Evolutionary conservation across 2,797 vertebrate genomes (phyloP).

Genomic region (Tachyglossus aculeatus): DNA sequence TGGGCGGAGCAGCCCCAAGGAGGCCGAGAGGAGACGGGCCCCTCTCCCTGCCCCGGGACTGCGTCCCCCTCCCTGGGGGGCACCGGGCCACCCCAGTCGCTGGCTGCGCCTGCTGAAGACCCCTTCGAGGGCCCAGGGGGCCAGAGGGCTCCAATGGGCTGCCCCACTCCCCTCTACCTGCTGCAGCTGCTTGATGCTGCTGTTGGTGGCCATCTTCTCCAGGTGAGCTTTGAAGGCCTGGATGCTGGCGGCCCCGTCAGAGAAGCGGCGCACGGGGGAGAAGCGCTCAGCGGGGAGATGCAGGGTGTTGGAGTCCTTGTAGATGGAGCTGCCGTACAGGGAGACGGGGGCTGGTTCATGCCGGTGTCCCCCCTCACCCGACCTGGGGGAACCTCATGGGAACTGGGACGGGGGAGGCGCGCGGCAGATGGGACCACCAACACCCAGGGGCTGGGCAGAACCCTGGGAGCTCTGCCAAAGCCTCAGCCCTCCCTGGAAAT

Average conservation of each 20-base stretch:
- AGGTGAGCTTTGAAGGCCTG: slow-evolving; percentile 98
- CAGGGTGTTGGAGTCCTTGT: slow-evolving; percentile 98
- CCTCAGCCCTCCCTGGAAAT: too few species aligned
- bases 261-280: slow-evolving; percentile 96
- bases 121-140: not conserved
- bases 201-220: slow-evolving; percentile 87
- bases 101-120: not conserved
- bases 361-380: too few species aligned
- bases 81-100: not conserved
- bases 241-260: slow-evolving; percentile 94
- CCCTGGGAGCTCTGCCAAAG: too few species aligned
- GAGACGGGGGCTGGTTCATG: slow-evolving; percentile 39
- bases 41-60: not conserved
- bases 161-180: slow-evolving; percentile 79
- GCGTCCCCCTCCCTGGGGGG: not conserved
- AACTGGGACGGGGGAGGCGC: too few species aligned
- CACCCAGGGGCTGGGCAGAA: too few species aligned
- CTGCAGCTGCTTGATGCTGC: slow-evolving; percentile 95
- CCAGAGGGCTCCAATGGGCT: accelerated
- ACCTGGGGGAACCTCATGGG: too few species aligned
- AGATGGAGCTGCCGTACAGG: slow-evolving; percentile 86
- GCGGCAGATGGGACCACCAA: too few species aligned
- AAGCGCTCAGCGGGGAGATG: slow-evolving; percentile 98
- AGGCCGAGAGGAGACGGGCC: not conserved
- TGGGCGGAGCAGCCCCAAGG: too few species aligned